phyloP scores from a whole-genome alignment of 1,140 invertebrate genomes.

The Lepidotrigona ventralis region DNA sequence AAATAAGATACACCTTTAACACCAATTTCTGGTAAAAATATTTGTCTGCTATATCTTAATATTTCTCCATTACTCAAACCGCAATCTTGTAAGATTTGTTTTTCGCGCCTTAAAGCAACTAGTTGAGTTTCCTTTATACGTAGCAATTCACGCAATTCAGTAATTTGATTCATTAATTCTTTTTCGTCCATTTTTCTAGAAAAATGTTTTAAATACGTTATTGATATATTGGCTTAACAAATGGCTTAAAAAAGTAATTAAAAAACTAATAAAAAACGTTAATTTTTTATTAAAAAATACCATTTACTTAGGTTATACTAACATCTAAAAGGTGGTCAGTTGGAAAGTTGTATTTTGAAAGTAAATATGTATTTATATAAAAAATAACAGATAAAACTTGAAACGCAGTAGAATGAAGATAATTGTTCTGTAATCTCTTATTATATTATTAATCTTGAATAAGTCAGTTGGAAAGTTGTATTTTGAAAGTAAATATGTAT shows the following conservation, averaged over 20 bases:
- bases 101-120: slow-evolving; percentile 63
- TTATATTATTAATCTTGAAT: slow-evolving; percentile 19
- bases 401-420: background rate
- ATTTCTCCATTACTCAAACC: slow-evolving; percentile 85
- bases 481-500: background rate
- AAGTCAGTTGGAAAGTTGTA: background rate
- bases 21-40: slow-evolving; percentile 90
- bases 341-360: background rate
- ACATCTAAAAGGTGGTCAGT: background rate
- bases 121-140: slow-evolving; percentile 73
- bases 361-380: background rate
- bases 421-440: background rate
- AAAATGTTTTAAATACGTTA: background rate
- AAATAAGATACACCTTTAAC: slow-evolving; percentile 80
- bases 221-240: background rate
- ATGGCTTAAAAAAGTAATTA: too few relatives aligned
- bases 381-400: background rate
- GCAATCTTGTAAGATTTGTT: slow-evolving; percentile 70
- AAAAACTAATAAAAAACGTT: background rate
- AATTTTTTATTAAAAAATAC: background rate
- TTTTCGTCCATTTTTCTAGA: slow-evolving; percentile 67
- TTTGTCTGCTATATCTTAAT: slow-evolving; percentile 92
- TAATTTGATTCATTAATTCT: slow-evolving; percentile 74
- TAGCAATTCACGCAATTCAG: slow-evolving; percentile 67
- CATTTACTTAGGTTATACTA: slow-evolving; percentile 10